Evolutionary conservation across 2,888 invertebrate genomes (phyloP).

Genomic region (Nephrotoma appendiculata): DNA sequence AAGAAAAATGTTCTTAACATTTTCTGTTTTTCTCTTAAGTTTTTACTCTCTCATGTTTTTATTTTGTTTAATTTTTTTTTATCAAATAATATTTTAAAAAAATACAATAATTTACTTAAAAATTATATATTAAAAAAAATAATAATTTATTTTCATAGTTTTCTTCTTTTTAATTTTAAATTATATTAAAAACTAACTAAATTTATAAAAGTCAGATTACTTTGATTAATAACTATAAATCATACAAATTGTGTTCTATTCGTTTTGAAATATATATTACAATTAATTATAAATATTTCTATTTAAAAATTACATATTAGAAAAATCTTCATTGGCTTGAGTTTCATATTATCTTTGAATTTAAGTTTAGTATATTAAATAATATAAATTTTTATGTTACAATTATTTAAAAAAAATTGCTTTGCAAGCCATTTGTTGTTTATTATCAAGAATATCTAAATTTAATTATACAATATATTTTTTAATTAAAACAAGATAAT

Average conservation of each 20-base stretch:
- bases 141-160: not conserved
- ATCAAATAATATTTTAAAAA: not conserved
- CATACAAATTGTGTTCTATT: not conserved
- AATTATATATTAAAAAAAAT: not conserved
- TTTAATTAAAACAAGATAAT: not conserved
- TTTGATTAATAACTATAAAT: not conserved
- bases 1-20: not conserved
- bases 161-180: not conserved
- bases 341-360: constrained; percentile 1
- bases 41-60: not conserved
- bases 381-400: not conserved
- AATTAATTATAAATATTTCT: not conserved
- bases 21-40: not conserved
- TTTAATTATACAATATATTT: not conserved
- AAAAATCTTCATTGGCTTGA: constrained; percentile 3
- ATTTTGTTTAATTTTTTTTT: not conserved
- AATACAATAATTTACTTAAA: not conserved
- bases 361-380: not conserved
- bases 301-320: not conserved
- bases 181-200: not conserved
- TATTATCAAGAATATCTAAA: not conserved
- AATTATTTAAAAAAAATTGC: not conserved
- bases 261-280: not conserved
- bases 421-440: not conserved
- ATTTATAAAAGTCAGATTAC: not conserved